A percentile compares a stretch with the other conserved stretches of the same genome.
These are phyloP conservation scores for Sepioteuthis lessoniana DNA, from an alignment of 2,888 invertebrate genomes.

Conservation along the genomic window DNA sequence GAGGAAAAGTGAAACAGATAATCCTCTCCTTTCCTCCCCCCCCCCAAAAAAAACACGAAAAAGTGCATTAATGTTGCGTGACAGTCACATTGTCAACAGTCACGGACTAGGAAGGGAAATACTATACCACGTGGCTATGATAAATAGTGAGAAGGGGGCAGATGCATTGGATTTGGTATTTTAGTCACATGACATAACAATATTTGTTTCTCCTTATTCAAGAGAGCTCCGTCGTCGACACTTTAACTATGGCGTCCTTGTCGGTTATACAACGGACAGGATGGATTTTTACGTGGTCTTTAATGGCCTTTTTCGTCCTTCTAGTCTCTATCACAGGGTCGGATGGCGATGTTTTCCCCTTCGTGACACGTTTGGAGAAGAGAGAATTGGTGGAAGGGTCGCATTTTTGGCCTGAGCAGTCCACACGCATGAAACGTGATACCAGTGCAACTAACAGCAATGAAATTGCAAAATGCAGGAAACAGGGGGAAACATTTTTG, in stretches of 20 bases:
- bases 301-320: background rate
- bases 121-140: background rate
- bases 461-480: background rate
- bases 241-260: background rate
- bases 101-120: background rate
- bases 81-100: too few relatives aligned
- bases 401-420: background rate
- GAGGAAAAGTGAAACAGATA: too few relatives aligned
- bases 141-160: background rate
- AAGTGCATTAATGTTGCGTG: too few relatives aligned
- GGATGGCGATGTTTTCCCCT: background rate
- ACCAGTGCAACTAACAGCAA: background rate
- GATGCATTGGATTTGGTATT: too few relatives aligned
- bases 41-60: too few relatives aligned
- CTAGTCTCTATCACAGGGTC: background rate
- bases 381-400: background rate
- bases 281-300: background rate
- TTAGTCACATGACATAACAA: conserved; percentile 23
- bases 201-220: background rate
- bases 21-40: too few relatives aligned
- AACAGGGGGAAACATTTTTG: background rate
- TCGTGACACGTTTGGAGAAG: background rate
- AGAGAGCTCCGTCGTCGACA: background rate
- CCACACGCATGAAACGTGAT: background rate
- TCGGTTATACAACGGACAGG: background rate